Evolutionary conservation across 2,113 vertebrate species (phyloP).

Genomic region (Ranitomeya variabilis): DNA sequence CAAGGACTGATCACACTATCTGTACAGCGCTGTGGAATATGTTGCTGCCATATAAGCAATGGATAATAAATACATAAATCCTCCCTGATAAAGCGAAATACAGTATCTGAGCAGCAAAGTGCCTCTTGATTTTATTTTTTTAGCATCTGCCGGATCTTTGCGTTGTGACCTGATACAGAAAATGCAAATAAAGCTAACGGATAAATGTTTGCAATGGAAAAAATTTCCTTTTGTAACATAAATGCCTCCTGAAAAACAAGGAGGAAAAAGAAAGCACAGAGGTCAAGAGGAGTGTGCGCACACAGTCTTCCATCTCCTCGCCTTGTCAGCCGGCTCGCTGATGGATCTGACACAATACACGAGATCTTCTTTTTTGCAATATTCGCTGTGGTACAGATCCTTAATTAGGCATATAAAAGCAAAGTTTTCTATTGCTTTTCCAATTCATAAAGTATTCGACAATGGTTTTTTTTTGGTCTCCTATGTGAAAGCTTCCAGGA

Average conservation of each 20-base stretch:
- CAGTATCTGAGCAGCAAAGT: too few relatives aligned
- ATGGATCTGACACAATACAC: background rate
- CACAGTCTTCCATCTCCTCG: background rate
- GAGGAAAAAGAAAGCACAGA: background rate
- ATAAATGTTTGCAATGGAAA: background rate
- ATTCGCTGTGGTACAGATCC: background rate
- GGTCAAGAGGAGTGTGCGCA: background rate
- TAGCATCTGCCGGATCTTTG: background rate
- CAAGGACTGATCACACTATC: background rate
- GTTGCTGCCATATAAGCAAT: background rate
- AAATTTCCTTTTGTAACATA: background rate
- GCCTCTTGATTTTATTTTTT: background rate
- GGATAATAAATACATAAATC: too few relatives aligned
- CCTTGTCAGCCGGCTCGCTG: background rate
- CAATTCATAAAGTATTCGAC: background rate
- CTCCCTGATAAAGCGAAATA: too few relatives aligned
- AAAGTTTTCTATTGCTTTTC: background rate
- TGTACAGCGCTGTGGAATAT: background rate
- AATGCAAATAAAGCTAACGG: background rate
- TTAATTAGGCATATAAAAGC: background rate
- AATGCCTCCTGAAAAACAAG: background rate
- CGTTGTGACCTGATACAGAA: background rate
- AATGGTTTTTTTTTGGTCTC: background rate
- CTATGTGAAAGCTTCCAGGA: background rate
- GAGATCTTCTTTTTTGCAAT: background rate